phyloP scores from a whole-genome alignment of 1,140 invertebrate genomes.

The Cotesia glomerata region DNA sequence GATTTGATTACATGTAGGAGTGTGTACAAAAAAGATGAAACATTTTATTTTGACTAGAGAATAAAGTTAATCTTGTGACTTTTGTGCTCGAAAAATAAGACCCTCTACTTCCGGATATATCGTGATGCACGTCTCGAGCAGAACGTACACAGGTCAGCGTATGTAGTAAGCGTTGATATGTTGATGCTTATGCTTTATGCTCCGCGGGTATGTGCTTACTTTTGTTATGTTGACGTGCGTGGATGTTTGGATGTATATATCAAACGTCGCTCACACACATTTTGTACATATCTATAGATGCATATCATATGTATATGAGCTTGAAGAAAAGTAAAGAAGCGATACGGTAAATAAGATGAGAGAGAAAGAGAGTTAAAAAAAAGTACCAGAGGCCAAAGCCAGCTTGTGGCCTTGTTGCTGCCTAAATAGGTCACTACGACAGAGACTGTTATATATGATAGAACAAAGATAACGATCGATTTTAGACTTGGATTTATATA shows the following conservation, averaged over 20 bases:
- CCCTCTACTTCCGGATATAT: slow-evolving; percentile 19
- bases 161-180: not conserved
- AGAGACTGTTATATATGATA: not conserved
- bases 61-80: slow-evolving; percentile 13
- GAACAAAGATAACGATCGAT: slow-evolving; percentile 18
- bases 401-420: slow-evolving; percentile 31
- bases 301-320: slow-evolving; percentile 5
- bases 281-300: slow-evolving; percentile 8
- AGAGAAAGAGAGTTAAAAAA: slow-evolving; percentile 6
- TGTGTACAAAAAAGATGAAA: not conserved
- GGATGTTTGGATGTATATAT: slow-evolving; percentile 5
- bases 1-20: not conserved
- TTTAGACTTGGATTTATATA: not conserved
- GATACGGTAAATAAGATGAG: not conserved
- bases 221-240: slow-evolving; percentile 12
- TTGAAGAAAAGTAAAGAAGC: not conserved
- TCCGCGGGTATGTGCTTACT: slow-evolving; percentile 23
- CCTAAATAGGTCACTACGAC: slow-evolving; percentile 34
- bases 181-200: not conserved
- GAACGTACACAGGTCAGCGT: not conserved
- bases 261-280: too few species aligned
- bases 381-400: slow-evolving; percentile 32
- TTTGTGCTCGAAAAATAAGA: not conserved
- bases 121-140: not conserved
- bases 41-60: not conserved